These are phyloP conservation scores for Rallus limicola DNA, from an alignment of 2,113 vertebrate species.

Conservation along the genomic window DNA sequence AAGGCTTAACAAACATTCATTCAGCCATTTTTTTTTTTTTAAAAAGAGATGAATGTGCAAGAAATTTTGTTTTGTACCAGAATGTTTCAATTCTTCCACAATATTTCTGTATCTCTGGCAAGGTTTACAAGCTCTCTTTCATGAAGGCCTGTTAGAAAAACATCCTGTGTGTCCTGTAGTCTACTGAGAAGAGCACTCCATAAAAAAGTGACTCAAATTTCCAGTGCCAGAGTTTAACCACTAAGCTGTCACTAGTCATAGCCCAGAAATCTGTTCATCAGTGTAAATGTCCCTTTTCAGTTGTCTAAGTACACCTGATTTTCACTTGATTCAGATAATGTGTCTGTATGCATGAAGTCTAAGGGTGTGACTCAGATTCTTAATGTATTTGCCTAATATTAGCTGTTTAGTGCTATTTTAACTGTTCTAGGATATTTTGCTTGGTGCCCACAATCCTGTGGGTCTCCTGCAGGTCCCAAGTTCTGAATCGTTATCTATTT, in stretches of 20 bases:
- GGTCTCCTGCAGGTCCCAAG: neutral
- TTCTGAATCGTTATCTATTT: neutral
- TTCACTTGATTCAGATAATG: neutral
- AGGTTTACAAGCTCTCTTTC: neutral
- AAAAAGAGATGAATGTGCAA: fast-evolving
- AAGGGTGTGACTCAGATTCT: neutral
- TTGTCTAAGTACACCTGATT: neutral
- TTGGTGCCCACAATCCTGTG: neutral
- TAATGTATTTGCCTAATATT: neutral
- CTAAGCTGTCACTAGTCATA: neutral
- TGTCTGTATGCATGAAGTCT: neutral
- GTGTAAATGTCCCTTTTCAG: neutral
- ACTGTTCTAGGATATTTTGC: neutral
- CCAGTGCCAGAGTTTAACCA: neutral
- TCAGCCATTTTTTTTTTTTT: neutral
- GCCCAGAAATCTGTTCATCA: neutral
- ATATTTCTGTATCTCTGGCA: neutral
- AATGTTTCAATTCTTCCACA: neutral
- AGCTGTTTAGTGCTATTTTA: neutral
- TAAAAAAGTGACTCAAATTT: neutral
- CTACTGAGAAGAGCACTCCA: neutral
- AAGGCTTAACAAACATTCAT: neutral
- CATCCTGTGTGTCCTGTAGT: neutral
- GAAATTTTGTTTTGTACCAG: neutral
- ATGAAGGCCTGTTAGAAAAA: neutral